Conservation (phyloP, 2,797 vertebrate genomes). For the Masticophis lateralis region DNA sequence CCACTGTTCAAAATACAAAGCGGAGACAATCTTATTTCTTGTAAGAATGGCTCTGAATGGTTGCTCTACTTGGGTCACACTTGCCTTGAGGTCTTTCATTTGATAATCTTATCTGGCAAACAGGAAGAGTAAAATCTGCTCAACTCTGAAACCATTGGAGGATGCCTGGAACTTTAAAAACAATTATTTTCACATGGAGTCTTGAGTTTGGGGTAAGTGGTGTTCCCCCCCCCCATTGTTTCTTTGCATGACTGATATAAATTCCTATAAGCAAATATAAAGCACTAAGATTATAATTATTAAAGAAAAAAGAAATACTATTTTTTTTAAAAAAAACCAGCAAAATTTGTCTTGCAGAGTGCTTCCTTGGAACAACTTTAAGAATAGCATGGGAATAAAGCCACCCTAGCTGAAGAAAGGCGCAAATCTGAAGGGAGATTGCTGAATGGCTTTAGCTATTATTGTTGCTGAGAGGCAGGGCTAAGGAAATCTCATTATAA, state of each 20-base stretch:
- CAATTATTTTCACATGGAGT: not conserved
- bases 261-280: slow-evolving; percentile 16
- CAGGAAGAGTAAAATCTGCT: not conserved
- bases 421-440: not conserved
- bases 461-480: slow-evolving; percentile 10
- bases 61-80: not conserved
- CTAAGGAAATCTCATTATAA: not conserved
- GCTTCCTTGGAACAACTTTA: not conserved
- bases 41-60: not conserved
- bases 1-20: not conserved
- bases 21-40: not conserved
- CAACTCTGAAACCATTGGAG: not conserved
- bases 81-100: not conserved
- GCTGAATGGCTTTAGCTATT: not conserved
- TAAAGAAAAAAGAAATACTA: not conserved
- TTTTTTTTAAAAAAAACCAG: not conserved
- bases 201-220: slow-evolving; percentile 3
- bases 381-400: not conserved
- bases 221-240: not conserved
- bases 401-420: fast-evolving
- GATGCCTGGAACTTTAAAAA: not conserved
- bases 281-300: not conserved
- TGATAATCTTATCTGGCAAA: not conserved
- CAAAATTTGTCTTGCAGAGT: not conserved
- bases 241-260: not conserved